Percentiles rank a stretch among this genome's conserved stretches.
Evolutionary conservation across 2,797 vertebrate species (phyloP).

Genomic region (Apogon talboti): DNA sequence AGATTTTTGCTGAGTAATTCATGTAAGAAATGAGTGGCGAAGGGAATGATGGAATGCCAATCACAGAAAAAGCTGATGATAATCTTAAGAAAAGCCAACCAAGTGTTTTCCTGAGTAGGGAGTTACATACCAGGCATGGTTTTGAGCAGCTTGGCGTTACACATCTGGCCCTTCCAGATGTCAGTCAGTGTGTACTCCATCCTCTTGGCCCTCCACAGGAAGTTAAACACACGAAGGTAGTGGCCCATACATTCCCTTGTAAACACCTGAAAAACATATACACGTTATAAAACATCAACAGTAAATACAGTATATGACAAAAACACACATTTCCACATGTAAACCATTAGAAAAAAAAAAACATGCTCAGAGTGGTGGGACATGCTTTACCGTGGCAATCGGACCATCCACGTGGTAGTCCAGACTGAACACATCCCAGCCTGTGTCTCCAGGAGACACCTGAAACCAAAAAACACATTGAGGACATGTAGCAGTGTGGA

Average conservation of each 20-base stretch:
- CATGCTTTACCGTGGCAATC: conserved; percentile 90
- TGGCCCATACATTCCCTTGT: conserved; percentile 98
- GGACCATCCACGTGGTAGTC: conserved; percentile 98
- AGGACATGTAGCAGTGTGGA: neutral
- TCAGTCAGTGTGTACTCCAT: conserved; percentile 99
- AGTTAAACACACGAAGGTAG: conserved; percentile 97
- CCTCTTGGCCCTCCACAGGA: conserved; percentile 96
- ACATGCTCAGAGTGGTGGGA: neutral
- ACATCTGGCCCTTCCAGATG: conserved; percentile 99
- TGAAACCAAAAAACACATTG: conserved; percentile 43
- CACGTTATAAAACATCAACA: neutral
- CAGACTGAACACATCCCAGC: conserved; percentile 98
- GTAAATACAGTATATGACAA: neutral
- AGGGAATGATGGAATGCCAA: no score
- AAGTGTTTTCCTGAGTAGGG: neutral
- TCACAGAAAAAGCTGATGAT: no score
- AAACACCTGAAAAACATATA: conserved; percentile 89
- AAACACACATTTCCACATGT: neutral
- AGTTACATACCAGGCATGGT: conserved; percentile 89
- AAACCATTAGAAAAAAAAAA: neutral
- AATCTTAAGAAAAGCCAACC: no score
- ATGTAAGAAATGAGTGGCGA: no score
- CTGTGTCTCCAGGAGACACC: conserved; percentile 97
- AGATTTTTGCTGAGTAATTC: no score
- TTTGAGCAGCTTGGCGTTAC: conserved; percentile 95